Percentiles rank a stretch among this genome's conserved stretches.
phyloP scores from a whole-genome alignment of 2,113 vertebrate genomes.

The Baryphthengus martii region DNA sequence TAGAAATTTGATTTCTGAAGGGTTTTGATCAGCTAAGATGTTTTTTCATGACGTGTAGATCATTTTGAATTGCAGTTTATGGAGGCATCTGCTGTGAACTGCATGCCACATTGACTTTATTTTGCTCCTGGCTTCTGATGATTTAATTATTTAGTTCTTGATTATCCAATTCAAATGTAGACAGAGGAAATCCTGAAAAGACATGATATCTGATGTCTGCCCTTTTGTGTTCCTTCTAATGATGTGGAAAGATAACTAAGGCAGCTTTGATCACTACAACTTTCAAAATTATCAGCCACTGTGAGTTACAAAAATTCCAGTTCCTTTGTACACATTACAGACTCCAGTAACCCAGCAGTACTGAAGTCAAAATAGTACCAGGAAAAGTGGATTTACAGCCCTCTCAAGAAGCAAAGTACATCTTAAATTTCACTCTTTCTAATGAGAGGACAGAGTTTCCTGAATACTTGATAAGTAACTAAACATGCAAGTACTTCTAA shows the following conservation, averaged over 20 bases:
- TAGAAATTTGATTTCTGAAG: background rate
- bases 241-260: background rate
- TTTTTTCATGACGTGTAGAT: background rate
- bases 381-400: background rate
- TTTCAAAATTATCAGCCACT: background rate
- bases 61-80: background rate
- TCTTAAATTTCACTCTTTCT: background rate
- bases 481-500: background rate
- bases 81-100: constrained; percentile 8
- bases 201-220: background rate
- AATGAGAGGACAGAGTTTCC: background rate
- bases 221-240: background rate
- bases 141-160: constrained; percentile 18
- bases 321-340: background rate
- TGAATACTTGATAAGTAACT: background rate
- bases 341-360: background rate
- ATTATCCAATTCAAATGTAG: background rate
- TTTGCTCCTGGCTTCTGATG: constrained; percentile 4
- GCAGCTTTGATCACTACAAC: background rate
- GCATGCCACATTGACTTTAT: background rate
- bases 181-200: background rate
- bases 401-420: background rate
- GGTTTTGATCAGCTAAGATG: background rate
- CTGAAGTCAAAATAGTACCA: background rate
- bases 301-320: background rate